These are phyloP conservation scores for Trachops cirrhosus DNA, from an alignment of 2,797 vertebrate species.

Conservation along the genomic window DNA sequence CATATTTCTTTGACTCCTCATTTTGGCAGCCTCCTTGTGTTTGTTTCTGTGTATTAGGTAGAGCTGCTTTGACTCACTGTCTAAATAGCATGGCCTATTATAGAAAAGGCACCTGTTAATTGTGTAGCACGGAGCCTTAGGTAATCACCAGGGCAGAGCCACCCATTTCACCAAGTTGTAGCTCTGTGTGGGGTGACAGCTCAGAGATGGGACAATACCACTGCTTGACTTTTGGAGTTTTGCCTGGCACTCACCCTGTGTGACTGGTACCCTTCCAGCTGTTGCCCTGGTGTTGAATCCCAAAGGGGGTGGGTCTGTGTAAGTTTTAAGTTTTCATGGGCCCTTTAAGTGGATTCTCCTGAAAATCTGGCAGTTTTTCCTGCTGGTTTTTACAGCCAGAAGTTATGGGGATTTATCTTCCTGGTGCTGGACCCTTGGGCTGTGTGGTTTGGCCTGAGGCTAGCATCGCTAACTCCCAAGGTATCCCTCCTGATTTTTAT, in stretches of 20 bases:
- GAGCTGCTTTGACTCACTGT: not conserved
- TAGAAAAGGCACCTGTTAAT: not conserved
- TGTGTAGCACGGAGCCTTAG: not conserved
- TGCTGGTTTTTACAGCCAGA: not conserved
- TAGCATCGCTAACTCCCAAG: not conserved
- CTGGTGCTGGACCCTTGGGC: not conserved
- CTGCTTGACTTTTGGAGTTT: not conserved
- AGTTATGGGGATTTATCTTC: not conserved
- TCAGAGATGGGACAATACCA: not conserved
- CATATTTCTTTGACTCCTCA: not conserved
- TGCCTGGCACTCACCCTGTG: not conserved
- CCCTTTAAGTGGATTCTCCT: not conserved
- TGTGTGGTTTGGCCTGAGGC: not conserved
- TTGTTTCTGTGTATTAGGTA: not conserved
- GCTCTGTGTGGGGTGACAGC: not conserved
- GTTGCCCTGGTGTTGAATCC: not conserved
- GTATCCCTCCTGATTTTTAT: not conserved
- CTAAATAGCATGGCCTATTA: not conserved
- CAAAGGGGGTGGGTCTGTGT: not conserved
- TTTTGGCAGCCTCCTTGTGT: not conserved
- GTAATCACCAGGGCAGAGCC: not conserved
- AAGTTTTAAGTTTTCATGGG: not conserved
- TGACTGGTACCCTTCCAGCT: not conserved
- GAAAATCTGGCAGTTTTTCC: not conserved
- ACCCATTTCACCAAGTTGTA: not conserved